phyloP scores from a whole-genome alignment of 2,888 invertebrate genomes.

The Drosophila anceps region DNA sequence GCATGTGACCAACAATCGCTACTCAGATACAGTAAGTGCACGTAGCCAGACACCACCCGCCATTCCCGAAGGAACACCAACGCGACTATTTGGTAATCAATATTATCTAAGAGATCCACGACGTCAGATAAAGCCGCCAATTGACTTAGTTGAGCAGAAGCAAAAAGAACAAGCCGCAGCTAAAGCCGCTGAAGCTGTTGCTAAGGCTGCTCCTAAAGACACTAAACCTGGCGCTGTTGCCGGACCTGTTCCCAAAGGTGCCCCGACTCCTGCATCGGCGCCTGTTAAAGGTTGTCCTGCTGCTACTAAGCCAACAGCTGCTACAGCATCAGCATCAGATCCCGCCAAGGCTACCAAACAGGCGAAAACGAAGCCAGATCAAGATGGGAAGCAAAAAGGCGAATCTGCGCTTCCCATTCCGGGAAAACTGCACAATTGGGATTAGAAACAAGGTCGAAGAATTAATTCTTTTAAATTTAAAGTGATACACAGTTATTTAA shows the following conservation, averaged over 20 bases:
- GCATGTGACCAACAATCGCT: conserved; percentile 49
- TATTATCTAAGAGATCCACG: conserved; percentile 56
- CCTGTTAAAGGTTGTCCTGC: neutral
- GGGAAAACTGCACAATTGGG: conserved; percentile 39
- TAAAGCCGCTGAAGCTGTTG: conserved; percentile 7
- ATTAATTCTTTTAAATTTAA: conserved; percentile 3
- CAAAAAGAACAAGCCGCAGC: conserved; percentile 13
- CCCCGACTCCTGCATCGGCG: neutral
- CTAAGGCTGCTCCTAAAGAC: neutral
- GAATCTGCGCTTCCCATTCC: conserved; percentile 16
- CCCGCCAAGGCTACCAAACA: conserved; percentile 2
- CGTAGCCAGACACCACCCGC: conserved; percentile 20
- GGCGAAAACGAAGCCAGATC: neutral
- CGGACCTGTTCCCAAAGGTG: neutral
- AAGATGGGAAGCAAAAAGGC: neutral
- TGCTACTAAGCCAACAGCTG: neutral
- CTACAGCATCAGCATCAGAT: neutral
- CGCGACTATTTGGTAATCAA: conserved; percentile 21
- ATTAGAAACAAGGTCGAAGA: conserved; percentile 13
- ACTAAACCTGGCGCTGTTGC: neutral
- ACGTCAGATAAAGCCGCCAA: conserved; percentile 33
- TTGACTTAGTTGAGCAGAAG: conserved; percentile 53
- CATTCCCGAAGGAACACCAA: neutral
- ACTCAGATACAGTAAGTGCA: conserved; percentile 34
- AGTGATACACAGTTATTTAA: neutral